Base-by-base conservation (phyloP, 2,797 vertebrate genomes). In the Oceanodroma leucorhoa region DNA sequence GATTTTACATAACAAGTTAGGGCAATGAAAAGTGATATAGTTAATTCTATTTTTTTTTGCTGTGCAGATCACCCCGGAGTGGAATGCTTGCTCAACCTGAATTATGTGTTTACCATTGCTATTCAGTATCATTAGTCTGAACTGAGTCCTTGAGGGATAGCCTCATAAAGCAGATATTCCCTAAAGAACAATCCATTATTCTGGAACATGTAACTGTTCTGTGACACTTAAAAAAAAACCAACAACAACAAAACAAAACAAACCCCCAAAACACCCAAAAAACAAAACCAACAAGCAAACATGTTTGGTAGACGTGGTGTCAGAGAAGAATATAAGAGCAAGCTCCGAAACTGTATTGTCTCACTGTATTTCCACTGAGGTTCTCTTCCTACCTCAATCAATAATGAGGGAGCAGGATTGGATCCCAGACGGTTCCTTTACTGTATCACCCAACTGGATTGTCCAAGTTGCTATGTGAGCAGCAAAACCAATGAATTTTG, bases 401-500 rank as follows among this genome's bases (percentile, higher is more conserved):
- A 60, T 66, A 91, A 26, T 8, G 46, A 88, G 54, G 57, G 70
- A 81, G 23, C 14, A 78, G n/a, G 48, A 77, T 2, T 69, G 51
- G 64, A 77, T 79, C 71, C n/a, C 38, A 60, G 67, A 73, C 40
- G 10, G 20, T 83, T 93, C 54, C 16, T 82, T 93, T 92, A 76
- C 55, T 83, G 13, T 83, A 46, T 65, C 54, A 32, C 19, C 27
- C 50, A 80, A 83, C 16, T 62, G 40, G 72, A 58, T 75, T 89
- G 43, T 94, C 79, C 40, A 83, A 78, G 57, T 29, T 95, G 64
- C 55, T 85, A 13, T 67, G 32, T 34, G 23, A 91, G 67, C 67
- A 91, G 67, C 60, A 89, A 95, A 94, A 41, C 48, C 34, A 67
- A 38, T 66, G 60, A 73, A 83, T 94, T 94, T 82, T 91, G 51